phyloP scores from a whole-genome alignment of 2,797 vertebrate species.

The Onychomys arenicola region DNA sequence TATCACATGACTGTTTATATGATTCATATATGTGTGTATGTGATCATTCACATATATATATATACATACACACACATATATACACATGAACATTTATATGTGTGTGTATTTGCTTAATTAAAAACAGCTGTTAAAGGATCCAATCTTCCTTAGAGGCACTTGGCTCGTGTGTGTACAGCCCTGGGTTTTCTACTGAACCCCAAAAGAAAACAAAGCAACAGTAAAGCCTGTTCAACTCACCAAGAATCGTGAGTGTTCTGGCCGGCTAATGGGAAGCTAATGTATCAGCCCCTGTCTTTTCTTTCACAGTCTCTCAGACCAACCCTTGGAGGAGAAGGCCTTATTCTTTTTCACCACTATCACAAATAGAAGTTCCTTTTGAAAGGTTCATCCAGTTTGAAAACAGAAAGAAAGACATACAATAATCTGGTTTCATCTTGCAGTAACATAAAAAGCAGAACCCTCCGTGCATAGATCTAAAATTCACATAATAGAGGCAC shows the following conservation, averaged over 20 bases:
- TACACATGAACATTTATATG: background rate
- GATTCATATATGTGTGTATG: background rate
- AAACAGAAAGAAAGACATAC: background rate
- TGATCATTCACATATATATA: background rate
- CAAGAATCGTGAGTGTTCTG: background rate
- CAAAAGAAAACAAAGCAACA: background rate
- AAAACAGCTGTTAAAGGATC: background rate
- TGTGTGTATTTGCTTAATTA: background rate
- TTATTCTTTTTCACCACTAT: background rate
- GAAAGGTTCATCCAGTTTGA: background rate
- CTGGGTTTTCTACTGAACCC: background rate
- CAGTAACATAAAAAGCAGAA: background rate
- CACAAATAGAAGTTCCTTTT: background rate
- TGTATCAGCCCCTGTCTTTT: background rate
- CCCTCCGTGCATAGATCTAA: background rate
- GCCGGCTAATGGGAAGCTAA: background rate
- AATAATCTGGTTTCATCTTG: background rate
- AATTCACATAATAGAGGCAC: background rate
- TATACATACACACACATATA: too few relatives aligned
- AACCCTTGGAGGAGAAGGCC: background rate
- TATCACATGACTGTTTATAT: background rate
- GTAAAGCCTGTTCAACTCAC: background rate
- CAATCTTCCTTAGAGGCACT: background rate
- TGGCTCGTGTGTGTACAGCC: background rate
- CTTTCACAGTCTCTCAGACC: constrained; percentile 6